These are phyloP conservation scores for Chymomyza caudatula DNA, from an alignment of 2,888 invertebrate genomes.

Conservation along the genomic window DNA sequence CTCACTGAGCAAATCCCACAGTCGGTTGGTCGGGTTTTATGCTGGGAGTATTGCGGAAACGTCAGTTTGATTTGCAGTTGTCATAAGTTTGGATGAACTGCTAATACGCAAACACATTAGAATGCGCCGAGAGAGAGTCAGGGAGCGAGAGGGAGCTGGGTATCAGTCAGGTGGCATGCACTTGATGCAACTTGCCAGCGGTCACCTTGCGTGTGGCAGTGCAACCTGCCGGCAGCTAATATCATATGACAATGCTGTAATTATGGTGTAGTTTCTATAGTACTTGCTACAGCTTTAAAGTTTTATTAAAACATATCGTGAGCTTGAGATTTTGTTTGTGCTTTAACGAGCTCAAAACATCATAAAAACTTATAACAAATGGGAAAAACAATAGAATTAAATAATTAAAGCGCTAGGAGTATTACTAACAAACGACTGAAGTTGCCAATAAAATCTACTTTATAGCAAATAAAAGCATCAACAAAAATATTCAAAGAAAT, in stretches of 20 bases:
- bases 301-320: background rate
- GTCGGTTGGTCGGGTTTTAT: conserved; percentile 13
- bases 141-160: conserved; percentile 3
- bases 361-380: conserved; percentile 11
- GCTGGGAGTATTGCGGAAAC: conserved; percentile 59
- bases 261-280: conserved; percentile 21
- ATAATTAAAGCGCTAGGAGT: conserved; percentile 9
- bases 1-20: background rate
- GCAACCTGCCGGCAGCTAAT: conserved; percentile 56
- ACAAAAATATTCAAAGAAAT: conserved; percentile 46
- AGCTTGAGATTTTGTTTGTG: conserved; percentile 8
- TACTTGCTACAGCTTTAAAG: background rate
- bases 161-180: background rate
- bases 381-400: conserved; percentile 6
- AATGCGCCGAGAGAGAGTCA: conserved; percentile 45
- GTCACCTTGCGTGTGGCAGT: conserved; percentile 40
- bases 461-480: conserved; percentile 68
- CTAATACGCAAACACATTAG: conserved; percentile 73
- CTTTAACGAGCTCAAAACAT: conserved; percentile 50
- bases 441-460: conserved; percentile 62
- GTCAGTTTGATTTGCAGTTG: conserved; percentile 73
- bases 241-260: conserved; percentile 69
- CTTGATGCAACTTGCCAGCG: conserved; percentile 25
- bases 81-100: conserved; percentile 72
- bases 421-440: background rate